Evolutionary conservation across 2,888 invertebrate genomes (phyloP).

Genomic region (Craniophora ligustri): DNA sequence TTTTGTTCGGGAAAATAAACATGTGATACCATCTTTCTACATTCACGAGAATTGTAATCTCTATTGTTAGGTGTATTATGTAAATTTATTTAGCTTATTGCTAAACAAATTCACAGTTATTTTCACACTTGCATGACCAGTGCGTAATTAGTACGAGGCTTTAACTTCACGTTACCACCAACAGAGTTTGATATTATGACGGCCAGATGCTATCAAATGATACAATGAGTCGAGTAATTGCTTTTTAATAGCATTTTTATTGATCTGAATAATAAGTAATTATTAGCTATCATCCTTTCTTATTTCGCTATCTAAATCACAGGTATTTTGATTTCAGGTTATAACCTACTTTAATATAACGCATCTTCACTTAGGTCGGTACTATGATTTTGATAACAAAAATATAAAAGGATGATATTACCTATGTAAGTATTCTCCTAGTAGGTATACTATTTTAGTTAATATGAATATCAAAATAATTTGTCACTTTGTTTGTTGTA

Average conservation of each 20-base stretch:
- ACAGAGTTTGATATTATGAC: slow-evolving; percentile 40
- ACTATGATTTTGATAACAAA: too few species aligned
- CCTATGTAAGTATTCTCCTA: too few species aligned
- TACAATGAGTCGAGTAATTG: slow-evolving; percentile 48
- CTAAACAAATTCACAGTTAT: slow-evolving; percentile 43
- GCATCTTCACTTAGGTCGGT: too few species aligned
- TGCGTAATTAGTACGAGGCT: slow-evolving; percentile 34
- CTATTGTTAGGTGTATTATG: slow-evolving; percentile 26
- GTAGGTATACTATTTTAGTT: too few species aligned
- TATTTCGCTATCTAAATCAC: slow-evolving; percentile 13
- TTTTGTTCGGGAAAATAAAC: slow-evolving; percentile 7
- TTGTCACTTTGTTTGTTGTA: too few species aligned
- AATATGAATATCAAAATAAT: too few species aligned
- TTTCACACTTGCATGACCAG: slow-evolving; percentile 42
- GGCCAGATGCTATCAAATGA: slow-evolving; percentile 40
- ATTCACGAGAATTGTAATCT: slow-evolving; percentile 1
- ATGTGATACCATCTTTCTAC: slow-evolving; percentile 4
- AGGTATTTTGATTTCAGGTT: too few species aligned
- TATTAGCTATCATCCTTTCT: slow-evolving; percentile 14
- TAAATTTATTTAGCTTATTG: slow-evolving; percentile 26
- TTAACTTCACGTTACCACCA: slow-evolving; percentile 36
- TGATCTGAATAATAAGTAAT: slow-evolving; percentile 20
- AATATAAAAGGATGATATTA: too few species aligned
- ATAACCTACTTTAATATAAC: too few species aligned
- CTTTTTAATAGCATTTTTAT: slow-evolving; percentile 47